Conservation (phyloP, 2,888 invertebrate species). For the Drosophila robusta region DNA sequence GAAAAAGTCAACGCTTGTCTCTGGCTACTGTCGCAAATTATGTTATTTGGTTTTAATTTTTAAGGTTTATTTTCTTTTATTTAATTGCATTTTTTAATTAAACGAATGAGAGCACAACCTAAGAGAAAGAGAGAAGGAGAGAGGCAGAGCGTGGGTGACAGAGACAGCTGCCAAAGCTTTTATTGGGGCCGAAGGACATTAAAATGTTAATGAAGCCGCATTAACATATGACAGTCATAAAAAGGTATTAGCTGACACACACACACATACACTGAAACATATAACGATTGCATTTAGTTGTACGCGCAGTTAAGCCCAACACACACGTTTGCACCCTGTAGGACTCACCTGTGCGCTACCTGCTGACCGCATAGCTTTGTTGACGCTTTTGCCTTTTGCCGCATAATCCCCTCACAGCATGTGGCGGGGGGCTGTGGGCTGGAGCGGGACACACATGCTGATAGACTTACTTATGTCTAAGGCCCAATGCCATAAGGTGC, state of each 20-base stretch:
- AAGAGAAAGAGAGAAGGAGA: not conserved
- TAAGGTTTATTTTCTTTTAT: slow-evolving; percentile 54
- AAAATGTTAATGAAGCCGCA: slow-evolving; percentile 81
- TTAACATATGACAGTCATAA: slow-evolving; percentile 80
- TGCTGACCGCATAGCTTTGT: slow-evolving; percentile 71
- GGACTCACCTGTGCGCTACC: slow-evolving; percentile 59
- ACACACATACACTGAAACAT: no score
- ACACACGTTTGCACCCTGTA: slow-evolving; percentile 29
- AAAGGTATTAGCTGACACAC: slow-evolving; percentile 72
- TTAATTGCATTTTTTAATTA: slow-evolving; percentile 79
- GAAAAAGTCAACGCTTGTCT: slow-evolving; percentile 9
- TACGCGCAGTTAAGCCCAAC: slow-evolving; percentile 53
- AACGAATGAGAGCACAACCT: slow-evolving; percentile 25
- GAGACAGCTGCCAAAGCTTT: slow-evolving; percentile 1
- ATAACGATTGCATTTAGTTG: slow-evolving; percentile 61
- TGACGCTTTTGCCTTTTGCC: slow-evolving; percentile 55
- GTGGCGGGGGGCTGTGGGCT: not conserved
- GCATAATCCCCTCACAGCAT: slow-evolving; percentile 68
- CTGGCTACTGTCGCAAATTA: slow-evolving; percentile 37
- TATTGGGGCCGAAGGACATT: slow-evolving; percentile 63
- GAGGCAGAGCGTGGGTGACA: not conserved
- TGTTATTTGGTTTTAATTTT: slow-evolving; percentile 51
- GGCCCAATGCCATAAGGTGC: slow-evolving; percentile 75
- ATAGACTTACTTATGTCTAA: slow-evolving; percentile 71
- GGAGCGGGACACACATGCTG: slow-evolving; percentile 64